Evolutionary conservation across 2,797 vertebrate species (phyloP), one percentile per base, ranked within the genome.

Genomic region (Oryzias dopingdopingensis): DNA sequence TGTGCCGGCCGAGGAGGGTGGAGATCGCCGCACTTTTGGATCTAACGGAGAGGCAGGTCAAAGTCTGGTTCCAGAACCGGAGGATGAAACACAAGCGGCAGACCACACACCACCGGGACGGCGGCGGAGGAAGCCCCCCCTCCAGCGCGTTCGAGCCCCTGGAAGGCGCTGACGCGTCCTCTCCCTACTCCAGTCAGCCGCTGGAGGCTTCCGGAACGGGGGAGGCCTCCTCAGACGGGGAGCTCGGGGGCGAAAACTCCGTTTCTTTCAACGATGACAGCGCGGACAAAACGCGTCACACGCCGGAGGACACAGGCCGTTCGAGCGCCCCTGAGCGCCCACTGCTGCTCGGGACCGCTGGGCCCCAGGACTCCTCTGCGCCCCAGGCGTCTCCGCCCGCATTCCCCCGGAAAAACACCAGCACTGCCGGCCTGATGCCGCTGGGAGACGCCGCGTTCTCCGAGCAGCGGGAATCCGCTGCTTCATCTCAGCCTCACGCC

Each of bases 1-100:
- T 99, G 20, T 99, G 96, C 78, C 90, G 97, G 85, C 97, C 97
- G 22, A 91, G 97, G 54, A 90, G 97, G 62, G 96, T 98, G 79
- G 97, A 99, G 87, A 98, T 99, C 46, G 97, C 97, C 4, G 96
- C 96, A 29, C 90, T 98, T 51, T 68, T 99, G 85, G 97, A 99
- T 83, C 88, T 99, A 76, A 99, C 96, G 0, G 97, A 99, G 85
- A 93, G 97, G 62, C 97, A 99, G 91, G 96, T 99, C 16, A 99
- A 99, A 89, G 97, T 99, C 42, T 99, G 97, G 97, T 99, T 99
- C 88, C 97, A 99, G 88, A 99, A 99, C 90, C 91, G 97, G 37
- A 92, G 97, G 70, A 99, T 99, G 97, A 98, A 99, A 72, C 96
- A 99, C 91, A 99, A 99, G 85, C 91, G 96, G 16, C 97, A 99